These are phyloP conservation scores for Psittacula derbiana DNA, from an alignment of 2,797 vertebrate genomes.

Conservation along the genomic window DNA sequence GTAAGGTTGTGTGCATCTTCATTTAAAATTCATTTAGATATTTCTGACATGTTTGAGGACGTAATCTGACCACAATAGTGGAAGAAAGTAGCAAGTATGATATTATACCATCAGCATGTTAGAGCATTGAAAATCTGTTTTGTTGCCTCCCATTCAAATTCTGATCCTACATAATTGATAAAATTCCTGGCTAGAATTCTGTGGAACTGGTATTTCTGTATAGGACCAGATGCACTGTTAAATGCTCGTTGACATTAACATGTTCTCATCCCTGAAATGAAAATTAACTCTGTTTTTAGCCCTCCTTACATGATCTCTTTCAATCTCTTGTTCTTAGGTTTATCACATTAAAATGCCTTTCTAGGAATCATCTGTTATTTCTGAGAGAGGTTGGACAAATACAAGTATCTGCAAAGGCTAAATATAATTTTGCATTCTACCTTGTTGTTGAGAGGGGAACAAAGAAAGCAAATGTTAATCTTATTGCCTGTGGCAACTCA, in stretches of 20 bases:
- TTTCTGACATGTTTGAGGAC: neutral
- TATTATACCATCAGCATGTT: neutral
- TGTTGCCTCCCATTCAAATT: constrained; percentile 9
- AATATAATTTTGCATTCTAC: constrained; percentile 2
- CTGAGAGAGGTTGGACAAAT: constrained; percentile 22
- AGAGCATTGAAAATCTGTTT: neutral
- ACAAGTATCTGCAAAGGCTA: constrained; percentile 38
- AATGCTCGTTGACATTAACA: constrained; percentile 11
- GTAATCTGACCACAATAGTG: neutral
- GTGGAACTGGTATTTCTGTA: constrained; percentile 17
- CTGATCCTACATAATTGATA: constrained; percentile 14
- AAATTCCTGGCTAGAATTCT: constrained; percentile 10
- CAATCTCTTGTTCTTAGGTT: neutral
- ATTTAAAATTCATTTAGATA: neutral
- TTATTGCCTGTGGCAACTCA: neutral
- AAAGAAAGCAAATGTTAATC: constrained; percentile 16
- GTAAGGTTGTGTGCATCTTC: neutral
- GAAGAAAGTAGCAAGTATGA: neutral
- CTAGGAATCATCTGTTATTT: constrained; percentile 34
- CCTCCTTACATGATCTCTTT: neutral
- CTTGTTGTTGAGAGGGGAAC: neutral
- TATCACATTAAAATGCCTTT: constrained; percentile 41
- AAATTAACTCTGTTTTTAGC: constrained; percentile 27
- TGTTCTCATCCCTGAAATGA: constrained; percentile 3
- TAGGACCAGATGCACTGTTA: constrained; percentile 43